Conservation (phyloP, 2,113 vertebrate genomes). For the Narcine bancroftii region DNA sequence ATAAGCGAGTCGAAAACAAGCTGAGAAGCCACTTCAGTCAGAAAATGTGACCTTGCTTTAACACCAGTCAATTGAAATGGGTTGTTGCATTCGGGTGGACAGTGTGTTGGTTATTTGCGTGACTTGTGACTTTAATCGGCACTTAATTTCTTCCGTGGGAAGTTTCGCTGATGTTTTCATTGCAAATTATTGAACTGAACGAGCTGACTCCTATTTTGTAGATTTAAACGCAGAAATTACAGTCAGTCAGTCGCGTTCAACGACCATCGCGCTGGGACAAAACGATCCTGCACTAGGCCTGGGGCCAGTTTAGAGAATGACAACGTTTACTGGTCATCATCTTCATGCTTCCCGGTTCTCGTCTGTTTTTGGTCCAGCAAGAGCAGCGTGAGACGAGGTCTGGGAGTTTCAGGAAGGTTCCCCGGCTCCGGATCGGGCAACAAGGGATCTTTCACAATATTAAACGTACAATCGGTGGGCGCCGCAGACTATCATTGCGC, state of each 20-base stretch:
- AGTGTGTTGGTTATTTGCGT: not conserved
- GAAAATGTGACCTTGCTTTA: not conserved
- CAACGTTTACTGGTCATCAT: not conserved
- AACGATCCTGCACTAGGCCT: not conserved
- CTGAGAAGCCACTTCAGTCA: not conserved
- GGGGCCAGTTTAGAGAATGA: not conserved
- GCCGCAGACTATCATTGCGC: not conserved
- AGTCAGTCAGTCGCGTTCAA: not conserved
- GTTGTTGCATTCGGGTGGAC: not conserved
- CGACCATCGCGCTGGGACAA: not conserved
- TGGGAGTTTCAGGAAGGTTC: not conserved
- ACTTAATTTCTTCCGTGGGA: not conserved
- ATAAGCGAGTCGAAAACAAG: not conserved
- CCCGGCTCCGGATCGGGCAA: not conserved
- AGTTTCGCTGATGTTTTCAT: not conserved
- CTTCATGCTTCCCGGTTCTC: not conserved
- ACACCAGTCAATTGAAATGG: not conserved
- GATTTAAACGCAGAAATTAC: not conserved
- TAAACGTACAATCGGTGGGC: not conserved
- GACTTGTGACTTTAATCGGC: not conserved
- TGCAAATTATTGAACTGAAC: not conserved
- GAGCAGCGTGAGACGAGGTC: not conserved
- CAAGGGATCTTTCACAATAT: not conserved
- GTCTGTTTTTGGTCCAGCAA: not conserved
- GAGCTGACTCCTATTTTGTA: not conserved